Evolutionary conservation across 1,140 invertebrate genomes (phyloP).

Genomic region (Proales similis): DNA sequence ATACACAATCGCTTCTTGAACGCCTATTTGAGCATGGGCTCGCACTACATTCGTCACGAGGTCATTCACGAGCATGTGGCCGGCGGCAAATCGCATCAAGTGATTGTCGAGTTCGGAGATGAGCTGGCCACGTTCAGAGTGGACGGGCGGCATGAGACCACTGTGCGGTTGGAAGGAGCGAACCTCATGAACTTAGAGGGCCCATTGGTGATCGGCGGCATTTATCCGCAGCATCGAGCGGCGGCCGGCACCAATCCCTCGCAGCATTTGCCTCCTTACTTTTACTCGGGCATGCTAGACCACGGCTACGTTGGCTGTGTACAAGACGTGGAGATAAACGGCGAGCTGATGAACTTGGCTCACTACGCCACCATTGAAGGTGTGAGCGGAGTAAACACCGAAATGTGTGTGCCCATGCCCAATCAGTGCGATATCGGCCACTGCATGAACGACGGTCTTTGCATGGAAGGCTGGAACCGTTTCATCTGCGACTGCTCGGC

Average conservation of each 20-base stretch:
- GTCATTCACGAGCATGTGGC: conserved; percentile 14
- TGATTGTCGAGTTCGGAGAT: conserved; percentile 6
- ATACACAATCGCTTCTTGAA: conserved; percentile 36
- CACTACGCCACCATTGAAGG: conserved; percentile 79
- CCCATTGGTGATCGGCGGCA: conserved; percentile 70
- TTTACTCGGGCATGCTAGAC: conserved; percentile 80
- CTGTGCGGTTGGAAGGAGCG: conserved; percentile 1
- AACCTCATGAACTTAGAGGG: conserved; percentile 77
- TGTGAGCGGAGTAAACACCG: conserved; percentile 56
- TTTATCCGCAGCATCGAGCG: conserved; percentile 60
- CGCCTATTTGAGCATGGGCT: conserved; percentile 25
- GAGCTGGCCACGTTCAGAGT: conserved; percentile 26
- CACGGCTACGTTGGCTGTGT: conserved; percentile 91
- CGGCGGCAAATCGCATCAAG: conserved; percentile 20
- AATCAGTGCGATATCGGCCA: conserved; percentile 79
- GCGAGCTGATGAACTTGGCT: conserved; percentile 80
- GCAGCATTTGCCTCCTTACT: conserved; percentile 63
- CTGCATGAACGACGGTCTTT: conserved; percentile 80
- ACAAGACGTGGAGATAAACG: conserved; percentile 81
- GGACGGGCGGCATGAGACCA: conserved; percentile 18
- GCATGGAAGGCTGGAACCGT: conserved; percentile 88
- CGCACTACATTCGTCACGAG: conserved; percentile 18
- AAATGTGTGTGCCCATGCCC: conserved; percentile 56
- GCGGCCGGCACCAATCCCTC: conserved; percentile 42
- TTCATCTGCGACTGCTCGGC: conserved; percentile 87